Percentiles rank a stretch among this genome's conserved stretches.
These are phyloP conservation scores for Cydia strobilella DNA, from an alignment of 1,140 invertebrate species.

Conservation along the genomic window DNA sequence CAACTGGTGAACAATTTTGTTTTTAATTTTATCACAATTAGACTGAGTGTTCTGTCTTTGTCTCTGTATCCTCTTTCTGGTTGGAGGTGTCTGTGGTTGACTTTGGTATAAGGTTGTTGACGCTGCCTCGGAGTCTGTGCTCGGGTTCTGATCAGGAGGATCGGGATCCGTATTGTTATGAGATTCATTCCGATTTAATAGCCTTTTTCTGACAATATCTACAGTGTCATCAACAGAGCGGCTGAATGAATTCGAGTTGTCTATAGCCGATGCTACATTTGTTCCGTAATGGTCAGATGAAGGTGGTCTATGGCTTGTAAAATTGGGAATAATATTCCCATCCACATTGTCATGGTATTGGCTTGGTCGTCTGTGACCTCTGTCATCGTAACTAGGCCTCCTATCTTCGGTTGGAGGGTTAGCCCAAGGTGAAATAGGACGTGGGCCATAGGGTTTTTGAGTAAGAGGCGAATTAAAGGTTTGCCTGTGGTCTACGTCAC, in stretches of 20 bases:
- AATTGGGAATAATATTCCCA: conserved; percentile 43
- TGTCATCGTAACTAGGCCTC: conserved; percentile 45
- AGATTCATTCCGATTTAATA: conserved; percentile 57
- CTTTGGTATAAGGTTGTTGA: conserved; percentile 16
- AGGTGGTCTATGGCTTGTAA: conserved; percentile 65
- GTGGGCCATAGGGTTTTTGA: conserved; percentile 33
- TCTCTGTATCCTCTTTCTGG: conserved; percentile 53
- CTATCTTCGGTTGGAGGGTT: conserved; percentile 41
- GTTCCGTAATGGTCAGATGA: conserved; percentile 71
- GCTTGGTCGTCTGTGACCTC: conserved; percentile 41
- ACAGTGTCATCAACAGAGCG: conserved; percentile 72
- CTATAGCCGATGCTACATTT: conserved; percentile 54
- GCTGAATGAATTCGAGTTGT: conserved; percentile 66
- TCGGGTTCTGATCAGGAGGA: not conserved
- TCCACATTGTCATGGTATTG: conserved; percentile 41
- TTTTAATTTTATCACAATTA: conserved; percentile 74
- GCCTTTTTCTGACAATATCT: conserved; percentile 65
- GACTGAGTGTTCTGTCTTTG: conserved; percentile 52
- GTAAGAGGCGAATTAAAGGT: conserved; percentile 21
- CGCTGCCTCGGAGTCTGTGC: not conserved
- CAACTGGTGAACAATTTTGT: conserved; percentile 72
- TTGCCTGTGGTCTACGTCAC: conserved; percentile 65
- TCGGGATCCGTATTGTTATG: conserved; percentile 4
- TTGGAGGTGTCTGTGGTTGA: conserved; percentile 19
- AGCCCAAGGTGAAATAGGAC: conserved; percentile 46